Evolutionary conservation across 2,113 vertebrate species (phyloP).

Genomic region (Apteryx owenii): DNA sequence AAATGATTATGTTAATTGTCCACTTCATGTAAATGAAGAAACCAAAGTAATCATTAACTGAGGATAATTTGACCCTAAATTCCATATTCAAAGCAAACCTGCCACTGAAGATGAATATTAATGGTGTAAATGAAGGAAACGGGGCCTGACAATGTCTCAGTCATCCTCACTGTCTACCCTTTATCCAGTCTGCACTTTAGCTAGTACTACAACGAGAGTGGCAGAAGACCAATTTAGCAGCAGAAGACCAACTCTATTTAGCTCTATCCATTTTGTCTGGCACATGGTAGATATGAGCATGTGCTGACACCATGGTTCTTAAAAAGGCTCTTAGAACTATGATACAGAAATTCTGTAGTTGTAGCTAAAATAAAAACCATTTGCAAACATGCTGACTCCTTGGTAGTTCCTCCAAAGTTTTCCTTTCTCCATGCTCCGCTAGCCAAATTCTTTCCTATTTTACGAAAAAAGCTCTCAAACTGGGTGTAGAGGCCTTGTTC

Average conservation of each 20-base stretch:
- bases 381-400: not conserved
- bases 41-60: not conserved
- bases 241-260: not conserved
- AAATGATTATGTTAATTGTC: fast-evolving
- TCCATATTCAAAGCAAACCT: not conserved
- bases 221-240: not conserved
- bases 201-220: not conserved
- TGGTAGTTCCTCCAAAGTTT: not conserved
- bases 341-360: not conserved
- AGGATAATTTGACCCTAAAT: not conserved
- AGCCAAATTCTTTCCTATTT: not conserved
- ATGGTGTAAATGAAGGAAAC: not conserved
- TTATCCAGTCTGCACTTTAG: not conserved
- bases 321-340: not conserved
- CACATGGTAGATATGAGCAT: not conserved
- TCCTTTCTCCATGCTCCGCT: not conserved
- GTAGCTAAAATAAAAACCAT: not conserved
- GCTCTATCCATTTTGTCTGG: not conserved
- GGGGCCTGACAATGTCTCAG: not conserved
- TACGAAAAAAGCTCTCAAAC: not conserved
- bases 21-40: not conserved
- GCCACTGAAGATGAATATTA: not conserved
- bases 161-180: not conserved
- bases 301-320: not conserved
- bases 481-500: not conserved